Conservation (phyloP, 2,797 vertebrate species). For the Thunnus albacares region DNA sequence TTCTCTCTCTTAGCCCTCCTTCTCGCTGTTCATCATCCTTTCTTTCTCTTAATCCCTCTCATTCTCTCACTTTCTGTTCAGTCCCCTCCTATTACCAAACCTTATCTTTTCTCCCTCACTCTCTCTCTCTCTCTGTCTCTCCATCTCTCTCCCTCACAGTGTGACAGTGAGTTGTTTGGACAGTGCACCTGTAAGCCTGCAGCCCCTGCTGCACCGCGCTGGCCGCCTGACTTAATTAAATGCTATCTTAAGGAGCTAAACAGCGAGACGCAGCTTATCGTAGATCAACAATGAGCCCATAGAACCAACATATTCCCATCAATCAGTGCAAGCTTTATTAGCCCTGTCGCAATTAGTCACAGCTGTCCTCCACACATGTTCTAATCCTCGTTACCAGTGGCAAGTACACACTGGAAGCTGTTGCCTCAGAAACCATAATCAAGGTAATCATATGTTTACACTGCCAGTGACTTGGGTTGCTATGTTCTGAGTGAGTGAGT, state of each 20-base stretch:
- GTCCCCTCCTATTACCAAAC: constrained; percentile 22
- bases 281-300: constrained; percentile 66
- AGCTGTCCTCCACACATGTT: constrained; percentile 39
- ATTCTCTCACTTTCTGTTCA: constrained; percentile 56
- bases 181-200: constrained; percentile 75
- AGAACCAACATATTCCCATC: constrained; percentile 58
- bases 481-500: no score
- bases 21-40: constrained; percentile 61
- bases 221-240: constrained; percentile 76
- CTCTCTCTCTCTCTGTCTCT: constrained; percentile 3
- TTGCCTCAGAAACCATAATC: constrained; percentile 40
- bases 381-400: constrained; percentile 24
- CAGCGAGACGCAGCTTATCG: constrained; percentile 60
- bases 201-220: constrained; percentile 49
- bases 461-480: neutral
- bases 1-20: constrained; percentile 39
- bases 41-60: constrained; percentile 58
- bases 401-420: neutral
- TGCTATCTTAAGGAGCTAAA: constrained; percentile 62
- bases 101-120: constrained; percentile 18
- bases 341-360: constrained; percentile 41
- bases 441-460: constrained; percentile 2
- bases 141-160: constrained; percentile 24
- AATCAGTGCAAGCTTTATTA: constrained; percentile 64
- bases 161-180: constrained; percentile 73